Conservation (phyloP, 2,888 invertebrate species). For the Dysmachus trigonus region DNA sequence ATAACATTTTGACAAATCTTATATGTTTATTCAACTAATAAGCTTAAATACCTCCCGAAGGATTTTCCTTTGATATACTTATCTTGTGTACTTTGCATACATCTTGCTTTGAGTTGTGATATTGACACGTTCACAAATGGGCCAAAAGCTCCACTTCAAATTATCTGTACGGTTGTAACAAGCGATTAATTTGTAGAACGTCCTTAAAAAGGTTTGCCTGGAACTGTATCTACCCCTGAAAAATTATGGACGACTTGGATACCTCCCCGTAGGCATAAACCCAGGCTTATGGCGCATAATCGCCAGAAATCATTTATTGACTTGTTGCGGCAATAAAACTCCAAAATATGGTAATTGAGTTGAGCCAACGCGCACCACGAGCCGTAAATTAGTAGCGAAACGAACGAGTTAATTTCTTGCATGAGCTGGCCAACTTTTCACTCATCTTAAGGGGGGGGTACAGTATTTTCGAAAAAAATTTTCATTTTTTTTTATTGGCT, state of each 20-base stretch:
- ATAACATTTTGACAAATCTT: too few relatives aligned
- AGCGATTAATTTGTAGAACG: not conserved
- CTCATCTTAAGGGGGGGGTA: too few relatives aligned
- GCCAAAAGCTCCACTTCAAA: not conserved
- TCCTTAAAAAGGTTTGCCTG: not conserved
- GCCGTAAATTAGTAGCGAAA: not conserved
- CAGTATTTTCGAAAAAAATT: too few relatives aligned
- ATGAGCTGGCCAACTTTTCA: slow-evolving; percentile 17
- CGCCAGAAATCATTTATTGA: not conserved
- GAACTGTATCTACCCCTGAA: not conserved
- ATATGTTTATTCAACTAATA: too few relatives aligned
- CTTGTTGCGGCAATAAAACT: not conserved
- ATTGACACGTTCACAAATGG: not conserved
- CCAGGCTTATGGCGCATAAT: not conserved
- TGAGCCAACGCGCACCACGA: not conserved
- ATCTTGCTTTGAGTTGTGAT: too few relatives aligned
- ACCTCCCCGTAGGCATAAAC: not conserved
- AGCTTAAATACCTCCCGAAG: too few relatives aligned
- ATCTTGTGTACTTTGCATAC: too few relatives aligned
- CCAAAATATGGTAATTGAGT: not conserved
- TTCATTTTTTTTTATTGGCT: too few relatives aligned
- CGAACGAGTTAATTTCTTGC: not conserved
- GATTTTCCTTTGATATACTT: too few relatives aligned
- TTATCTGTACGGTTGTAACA: not conserved
- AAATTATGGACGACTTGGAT: not conserved